Percentiles rank a stretch among this genome's conserved stretches.
These are phyloP conservation scores for Drosophila setifemur DNA, from an alignment of 1,140 invertebrate species.

Conservation along the genomic window DNA sequence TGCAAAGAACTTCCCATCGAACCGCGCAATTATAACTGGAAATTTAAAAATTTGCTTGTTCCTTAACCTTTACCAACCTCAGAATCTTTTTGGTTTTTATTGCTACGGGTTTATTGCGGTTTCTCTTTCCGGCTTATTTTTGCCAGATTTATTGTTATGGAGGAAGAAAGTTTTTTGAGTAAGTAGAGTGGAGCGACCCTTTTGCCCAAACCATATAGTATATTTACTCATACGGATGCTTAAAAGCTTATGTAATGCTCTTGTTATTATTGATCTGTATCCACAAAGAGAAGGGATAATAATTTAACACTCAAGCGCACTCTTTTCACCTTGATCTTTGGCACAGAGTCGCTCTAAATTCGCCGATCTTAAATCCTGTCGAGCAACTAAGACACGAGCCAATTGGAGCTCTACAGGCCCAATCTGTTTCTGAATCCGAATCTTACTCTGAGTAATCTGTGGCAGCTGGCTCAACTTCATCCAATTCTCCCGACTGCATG, in stretches of 20 bases:
- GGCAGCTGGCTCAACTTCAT: constrained; percentile 70
- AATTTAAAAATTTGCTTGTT: constrained; percentile 15
- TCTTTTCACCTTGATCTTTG: constrained; percentile 75
- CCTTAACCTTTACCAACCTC: constrained; percentile 47
- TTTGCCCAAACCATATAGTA: constrained; percentile 20
- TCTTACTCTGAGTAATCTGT: constrained; percentile 70
- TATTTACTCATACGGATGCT: not conserved
- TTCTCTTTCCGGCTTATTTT: not conserved
- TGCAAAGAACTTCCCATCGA: not conserved
- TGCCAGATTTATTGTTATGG: constrained; percentile 26
- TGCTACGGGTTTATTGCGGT: constrained; percentile 7
- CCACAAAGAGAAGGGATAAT: too few species aligned
- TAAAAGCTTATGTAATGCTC: constrained; percentile 5
- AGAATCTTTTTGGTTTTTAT: constrained; percentile 15
- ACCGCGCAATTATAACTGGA: not conserved
- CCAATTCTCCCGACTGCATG: constrained; percentile 16
- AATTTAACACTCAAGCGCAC: not conserved
- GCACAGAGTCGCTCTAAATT: constrained; percentile 5
- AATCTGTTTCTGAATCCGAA: constrained; percentile 31
- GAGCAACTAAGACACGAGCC: constrained; percentile 43
- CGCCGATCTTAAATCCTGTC: constrained; percentile 52
- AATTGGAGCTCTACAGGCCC: constrained; percentile 44
- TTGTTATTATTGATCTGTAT: too few species aligned
- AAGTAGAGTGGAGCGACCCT: constrained; percentile 39
- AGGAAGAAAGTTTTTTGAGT: constrained; percentile 23